Evolutionary conservation across 2,888 invertebrate genomes (phyloP), one percentile per base, ranked within the genome.

Genomic region (Megaustenia siamemsis): DNA sequence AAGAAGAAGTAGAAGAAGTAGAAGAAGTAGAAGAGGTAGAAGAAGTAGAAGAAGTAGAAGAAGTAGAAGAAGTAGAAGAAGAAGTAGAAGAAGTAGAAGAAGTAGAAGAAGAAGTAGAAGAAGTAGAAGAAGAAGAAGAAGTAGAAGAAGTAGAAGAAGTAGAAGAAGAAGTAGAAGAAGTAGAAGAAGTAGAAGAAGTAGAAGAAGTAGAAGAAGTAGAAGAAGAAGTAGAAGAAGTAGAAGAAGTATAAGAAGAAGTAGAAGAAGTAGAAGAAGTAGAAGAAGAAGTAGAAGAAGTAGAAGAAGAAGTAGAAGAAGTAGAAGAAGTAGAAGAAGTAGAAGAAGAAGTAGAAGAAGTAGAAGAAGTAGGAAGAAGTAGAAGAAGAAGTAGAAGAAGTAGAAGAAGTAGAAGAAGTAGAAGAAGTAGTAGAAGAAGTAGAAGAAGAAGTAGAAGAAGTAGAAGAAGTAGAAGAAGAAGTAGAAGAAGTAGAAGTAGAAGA

Each of bases 31-130:
- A n/a, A n/a, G n/a, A n/a, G n/a, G n/a, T n/a, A n/a, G n/a, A 24
- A 18, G 56, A 24, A 18, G 56, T 56, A 56, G 56, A 24, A 56
- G 56, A 53, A 77, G 56, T 77, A 77, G 56, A 53, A 77, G 56
- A 53, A 77, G 56, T 77, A 77, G 56, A 53, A 77, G 56, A 53
- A 77, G 56, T 77, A 77, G 56, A 53, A 75, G 75, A 40, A 75
- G 75, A 53, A 77, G 56, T 77, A 77, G 56, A 32, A 77, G 56
- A 53, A 77, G 56, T 77, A 77, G 56, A 28, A 56, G 56, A 53
- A 77, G 56, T 77, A 77, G 56, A 53, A 77, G 56, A 53, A 77
- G 56, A 53, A 77, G 56, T 77, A 56, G 35, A 1, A 75, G 43
- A 49, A 18, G 18, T 12, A 18, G 18, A 49, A 18, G 18, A 53